Base-by-base conservation (phyloP, 2,888 invertebrate species). In the Lasioglossum pauxillum region DNA sequence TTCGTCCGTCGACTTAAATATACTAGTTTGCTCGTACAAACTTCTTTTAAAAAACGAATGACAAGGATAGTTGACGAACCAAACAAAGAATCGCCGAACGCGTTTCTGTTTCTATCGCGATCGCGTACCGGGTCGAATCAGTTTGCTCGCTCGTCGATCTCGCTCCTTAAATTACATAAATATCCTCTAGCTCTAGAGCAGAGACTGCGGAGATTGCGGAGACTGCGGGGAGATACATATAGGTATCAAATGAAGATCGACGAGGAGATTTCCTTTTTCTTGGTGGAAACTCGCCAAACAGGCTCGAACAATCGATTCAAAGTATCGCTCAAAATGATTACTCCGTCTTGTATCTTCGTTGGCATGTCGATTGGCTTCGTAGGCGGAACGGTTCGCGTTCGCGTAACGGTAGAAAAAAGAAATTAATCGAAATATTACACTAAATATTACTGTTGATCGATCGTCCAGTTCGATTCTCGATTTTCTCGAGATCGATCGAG, bases 21-120 rank as follows among this genome's bases (percentile, higher is more conserved):
- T 27, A 46, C 19, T 46, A 41, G 69, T 77, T 71, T n/a, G 27
- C 12, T 53, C 31, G 78, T 67, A 38, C 38, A 78, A 71, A 71
- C 23, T 41, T 71, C n/a, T 35, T 76, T 27, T 12, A 41, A 64
- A 31, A 14, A 44, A 31, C n/a, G 38, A 31, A 31, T 5, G 31
- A 64, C 23, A 35, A 38, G 69, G 10, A 75, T 16, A 2, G 12
- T 23, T 23, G 35, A 53, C 12, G n/a, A 74, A 35, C 31, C 53
- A n/a, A 44, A 14, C 44, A 14, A 23, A 14, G 74, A 5, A n/a
- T 73, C 19, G 27, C 31, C 10, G 19, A 31, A 46, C 19, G 16
- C 46, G 35, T n/a, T 35, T 35, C 35, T 53, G 35, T n/a, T 35
- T 35, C 35, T 53, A 41, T n/a, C 0, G 19, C 49, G 16, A 53